A percentile compares a stretch with the other conserved stretches of the same genome.
Evolutionary conservation across 1,140 invertebrate species (phyloP).

Genomic region (Hyphantria cunea): DNA sequence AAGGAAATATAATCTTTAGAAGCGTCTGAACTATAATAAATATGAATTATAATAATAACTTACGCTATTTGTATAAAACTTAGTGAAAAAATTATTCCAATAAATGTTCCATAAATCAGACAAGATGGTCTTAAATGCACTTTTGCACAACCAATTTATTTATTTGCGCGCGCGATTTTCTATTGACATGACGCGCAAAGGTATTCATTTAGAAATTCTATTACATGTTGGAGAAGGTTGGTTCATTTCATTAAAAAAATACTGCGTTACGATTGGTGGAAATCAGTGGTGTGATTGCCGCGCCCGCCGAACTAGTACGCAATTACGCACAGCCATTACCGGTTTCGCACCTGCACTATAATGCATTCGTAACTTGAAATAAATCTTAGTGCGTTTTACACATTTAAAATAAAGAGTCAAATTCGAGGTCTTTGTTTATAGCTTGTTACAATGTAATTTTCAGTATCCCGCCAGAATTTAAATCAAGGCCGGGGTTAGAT

Average conservation of each 20-base stretch:
- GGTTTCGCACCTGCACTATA: conserved; percentile 3
- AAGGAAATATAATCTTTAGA: too few relatives aligned
- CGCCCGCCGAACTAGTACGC: conserved; percentile 28
- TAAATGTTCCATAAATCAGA: too few relatives aligned
- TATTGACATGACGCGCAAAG: not conserved
- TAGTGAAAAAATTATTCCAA: too few relatives aligned
- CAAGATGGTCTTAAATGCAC: too few relatives aligned
- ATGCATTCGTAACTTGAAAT: conserved; percentile 11
- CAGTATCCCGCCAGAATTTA: too few relatives aligned
- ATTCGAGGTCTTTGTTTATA: too few relatives aligned
- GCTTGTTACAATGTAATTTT: too few relatives aligned
- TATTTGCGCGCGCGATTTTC: too few relatives aligned
- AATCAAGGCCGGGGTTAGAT: not conserved
- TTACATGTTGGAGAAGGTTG: not conserved
- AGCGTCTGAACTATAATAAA: too few relatives aligned
- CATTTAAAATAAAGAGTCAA: not conserved
- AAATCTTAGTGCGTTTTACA: not conserved
- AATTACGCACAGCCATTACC: conserved; percentile 20
- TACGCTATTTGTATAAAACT: too few relatives aligned
- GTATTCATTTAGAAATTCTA: conserved; percentile 4
- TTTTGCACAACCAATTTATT: too few relatives aligned
- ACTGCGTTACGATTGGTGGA: conserved; percentile 43
- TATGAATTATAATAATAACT: too few relatives aligned
- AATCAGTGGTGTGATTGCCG: conserved; percentile 52
- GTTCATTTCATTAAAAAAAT: not conserved